Conservation (phyloP, 1,140 invertebrate species). For the Whitmania pigra region DNA sequence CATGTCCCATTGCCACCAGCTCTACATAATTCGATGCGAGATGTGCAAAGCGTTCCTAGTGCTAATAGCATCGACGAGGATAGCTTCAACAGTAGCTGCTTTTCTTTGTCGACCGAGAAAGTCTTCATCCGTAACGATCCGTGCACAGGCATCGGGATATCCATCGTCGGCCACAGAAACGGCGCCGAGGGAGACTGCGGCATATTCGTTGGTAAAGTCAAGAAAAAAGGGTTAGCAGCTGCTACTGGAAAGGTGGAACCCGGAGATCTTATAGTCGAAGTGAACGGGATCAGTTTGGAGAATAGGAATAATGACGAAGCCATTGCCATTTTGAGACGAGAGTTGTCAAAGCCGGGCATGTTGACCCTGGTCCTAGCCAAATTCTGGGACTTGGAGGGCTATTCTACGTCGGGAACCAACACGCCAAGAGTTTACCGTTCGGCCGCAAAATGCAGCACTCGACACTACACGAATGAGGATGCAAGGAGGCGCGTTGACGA, state of each 20-base stretch:
- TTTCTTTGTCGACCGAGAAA: conserved; percentile 5
- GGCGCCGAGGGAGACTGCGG: conserved; percentile 57
- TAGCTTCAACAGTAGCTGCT: not conserved
- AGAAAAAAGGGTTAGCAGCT: conserved; percentile 71
- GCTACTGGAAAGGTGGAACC: conserved; percentile 81
- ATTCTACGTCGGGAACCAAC: not conserved
- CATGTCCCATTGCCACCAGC: not conserved
- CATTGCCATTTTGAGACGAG: conserved; percentile 25
- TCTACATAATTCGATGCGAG: no score
- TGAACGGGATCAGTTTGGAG: conserved; percentile 77
- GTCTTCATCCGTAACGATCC: conserved; percentile 65
- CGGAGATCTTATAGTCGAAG: conserved; percentile 96
- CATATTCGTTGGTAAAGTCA: conserved; percentile 92
- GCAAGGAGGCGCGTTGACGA: not conserved
- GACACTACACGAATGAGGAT: not conserved
- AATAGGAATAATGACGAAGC: conserved; percentile 39
- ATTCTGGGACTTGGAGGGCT: conserved; percentile 1
- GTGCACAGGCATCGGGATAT: conserved; percentile 60
- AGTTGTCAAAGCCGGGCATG: conserved; percentile 17
- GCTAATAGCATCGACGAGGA: no score
- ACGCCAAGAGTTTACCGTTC: not conserved
- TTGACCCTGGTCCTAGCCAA: conserved; percentile 2
- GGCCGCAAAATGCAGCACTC: not conserved
- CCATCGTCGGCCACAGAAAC: conserved; percentile 70
- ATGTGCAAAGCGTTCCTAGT: no score